Conservation (phyloP, 1,140 invertebrate species). For the Bacillus rossius region DNA sequence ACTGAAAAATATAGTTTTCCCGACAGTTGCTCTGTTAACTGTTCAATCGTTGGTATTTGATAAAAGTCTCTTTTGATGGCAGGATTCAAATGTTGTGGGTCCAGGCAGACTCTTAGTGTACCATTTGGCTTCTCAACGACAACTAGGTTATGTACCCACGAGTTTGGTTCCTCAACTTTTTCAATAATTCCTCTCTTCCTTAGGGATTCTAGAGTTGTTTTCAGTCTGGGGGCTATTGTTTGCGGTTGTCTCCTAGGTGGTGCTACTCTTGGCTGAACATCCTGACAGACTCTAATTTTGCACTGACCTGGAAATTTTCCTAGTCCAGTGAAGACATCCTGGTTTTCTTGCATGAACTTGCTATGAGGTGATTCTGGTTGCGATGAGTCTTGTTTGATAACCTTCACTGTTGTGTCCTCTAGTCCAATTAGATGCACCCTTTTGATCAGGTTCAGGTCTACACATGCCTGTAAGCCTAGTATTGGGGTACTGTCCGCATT, state of each 20-base stretch:
- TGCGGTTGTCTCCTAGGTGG: conserved; percentile 35
- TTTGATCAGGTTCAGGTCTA: conserved; percentile 6
- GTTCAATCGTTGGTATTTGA: conserved; percentile 7
- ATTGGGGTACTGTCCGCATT: conserved; percentile 13
- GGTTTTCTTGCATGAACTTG: neutral
- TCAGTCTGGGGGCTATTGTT: conserved; percentile 28
- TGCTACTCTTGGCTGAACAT: conserved; percentile 28
- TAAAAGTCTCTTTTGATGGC: conserved; percentile 11
- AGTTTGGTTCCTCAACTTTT: conserved; percentile 12
- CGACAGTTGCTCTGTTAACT: conserved; percentile 30
- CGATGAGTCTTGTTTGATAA: neutral
- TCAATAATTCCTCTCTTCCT: conserved; percentile 18
- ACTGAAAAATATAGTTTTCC: conserved; percentile 40
- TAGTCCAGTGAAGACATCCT: conserved; percentile 2
- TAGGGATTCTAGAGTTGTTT: conserved; percentile 29
- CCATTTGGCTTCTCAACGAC: conserved; percentile 12
- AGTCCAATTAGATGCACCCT: neutral
- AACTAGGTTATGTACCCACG: conserved; percentile 7
- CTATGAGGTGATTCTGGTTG: neutral
- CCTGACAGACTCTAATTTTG: conserved; percentile 19
- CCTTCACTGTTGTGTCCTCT: neutral
- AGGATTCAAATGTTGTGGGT: conserved; percentile 14
- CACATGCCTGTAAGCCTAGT: conserved; percentile 15
- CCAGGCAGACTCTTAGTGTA: conserved; percentile 8
- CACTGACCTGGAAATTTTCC: conserved; percentile 10